phyloP scores from a whole-genome alignment of 92 coral and sea anemone species.

The Muricea muricata region DNA sequence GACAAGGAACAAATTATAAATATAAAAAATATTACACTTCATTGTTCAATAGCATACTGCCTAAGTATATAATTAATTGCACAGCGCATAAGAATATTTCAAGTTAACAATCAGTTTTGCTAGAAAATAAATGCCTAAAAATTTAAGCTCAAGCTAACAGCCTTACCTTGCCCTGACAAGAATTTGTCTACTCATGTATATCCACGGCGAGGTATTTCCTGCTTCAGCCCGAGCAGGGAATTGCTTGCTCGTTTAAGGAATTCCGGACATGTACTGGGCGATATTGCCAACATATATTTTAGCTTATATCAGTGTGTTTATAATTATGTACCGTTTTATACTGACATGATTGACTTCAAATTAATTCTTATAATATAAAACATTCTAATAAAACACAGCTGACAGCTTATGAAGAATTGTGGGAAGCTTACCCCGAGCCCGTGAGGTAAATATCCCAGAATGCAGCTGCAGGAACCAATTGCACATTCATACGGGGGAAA shows the following conservation, averaged over 20 bases:
- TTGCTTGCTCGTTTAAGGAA: neutral
- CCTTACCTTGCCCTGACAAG: conserved; percentile 15
- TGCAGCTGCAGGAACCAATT: neutral
- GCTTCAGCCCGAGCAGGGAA: conserved; percentile 10
- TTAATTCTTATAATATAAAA: no score
- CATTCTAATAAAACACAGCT: neutral
- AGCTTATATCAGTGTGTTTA: neutral
- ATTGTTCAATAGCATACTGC: no score
- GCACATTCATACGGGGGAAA: conserved; percentile 24
- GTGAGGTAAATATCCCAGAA: conserved; percentile 21
- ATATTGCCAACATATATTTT: neutral
- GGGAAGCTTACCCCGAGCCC: conserved; percentile 8
- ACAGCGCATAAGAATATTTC: no score
- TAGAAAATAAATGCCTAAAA: no score
- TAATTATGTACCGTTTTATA: neutral
- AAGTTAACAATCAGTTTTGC: no score
- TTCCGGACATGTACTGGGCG: no score
- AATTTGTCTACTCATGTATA: conserved; percentile 7
- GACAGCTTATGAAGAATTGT: neutral
- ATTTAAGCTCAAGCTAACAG: neutral
- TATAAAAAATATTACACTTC: no score
- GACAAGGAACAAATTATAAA: no score
- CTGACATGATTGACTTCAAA: no score
- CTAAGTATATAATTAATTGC: no score
- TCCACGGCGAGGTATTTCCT: conserved; percentile 24